Evolutionary conservation across 2,888 invertebrate species (phyloP).

Genomic region (Hypselothyrea guttata): DNA sequence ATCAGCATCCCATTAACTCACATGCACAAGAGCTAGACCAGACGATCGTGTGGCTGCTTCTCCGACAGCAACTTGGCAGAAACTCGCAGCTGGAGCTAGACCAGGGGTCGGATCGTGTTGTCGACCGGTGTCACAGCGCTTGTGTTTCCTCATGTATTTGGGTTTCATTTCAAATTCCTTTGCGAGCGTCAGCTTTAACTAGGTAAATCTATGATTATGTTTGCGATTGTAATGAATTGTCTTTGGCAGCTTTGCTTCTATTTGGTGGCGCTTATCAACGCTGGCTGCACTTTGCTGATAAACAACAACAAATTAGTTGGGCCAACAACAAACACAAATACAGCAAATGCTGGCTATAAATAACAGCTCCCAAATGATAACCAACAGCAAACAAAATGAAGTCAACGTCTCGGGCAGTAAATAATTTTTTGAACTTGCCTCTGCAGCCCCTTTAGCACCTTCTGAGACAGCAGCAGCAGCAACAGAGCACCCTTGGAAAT

Average conservation of each 20-base stretch:
- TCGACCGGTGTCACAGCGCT: too few species aligned
- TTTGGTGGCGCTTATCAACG: conserved; percentile 15
- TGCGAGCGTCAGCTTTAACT: too few species aligned
- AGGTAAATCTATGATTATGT: too few species aligned
- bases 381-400: conserved; percentile 59
- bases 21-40: too few species aligned
- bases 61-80: too few species aligned
- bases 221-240: conserved; percentile 3
- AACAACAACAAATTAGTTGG: conserved; percentile 64
- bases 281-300: conserved; percentile 53
- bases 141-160: too few species aligned
- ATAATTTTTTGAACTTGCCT: conserved; percentile 66
- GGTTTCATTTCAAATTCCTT: too few species aligned
- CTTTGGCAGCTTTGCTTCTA: conserved; percentile 1
- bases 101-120: too few species aligned
- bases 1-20: too few species aligned
- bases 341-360: conserved; percentile 53
- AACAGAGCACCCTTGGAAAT: conserved; percentile 53
- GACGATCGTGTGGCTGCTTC: too few species aligned
- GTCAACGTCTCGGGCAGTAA: conserved; percentile 70
- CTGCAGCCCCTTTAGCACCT: conserved; percentile 27
- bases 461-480: conserved; percentile 18
- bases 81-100: too few species aligned
- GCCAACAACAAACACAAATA: conserved; percentile 28
- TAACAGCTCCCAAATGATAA: conserved; percentile 67